phyloP scores from a whole-genome alignment of 1,140 invertebrate species.

The Cyrtorhinus lividipennis region DNA sequence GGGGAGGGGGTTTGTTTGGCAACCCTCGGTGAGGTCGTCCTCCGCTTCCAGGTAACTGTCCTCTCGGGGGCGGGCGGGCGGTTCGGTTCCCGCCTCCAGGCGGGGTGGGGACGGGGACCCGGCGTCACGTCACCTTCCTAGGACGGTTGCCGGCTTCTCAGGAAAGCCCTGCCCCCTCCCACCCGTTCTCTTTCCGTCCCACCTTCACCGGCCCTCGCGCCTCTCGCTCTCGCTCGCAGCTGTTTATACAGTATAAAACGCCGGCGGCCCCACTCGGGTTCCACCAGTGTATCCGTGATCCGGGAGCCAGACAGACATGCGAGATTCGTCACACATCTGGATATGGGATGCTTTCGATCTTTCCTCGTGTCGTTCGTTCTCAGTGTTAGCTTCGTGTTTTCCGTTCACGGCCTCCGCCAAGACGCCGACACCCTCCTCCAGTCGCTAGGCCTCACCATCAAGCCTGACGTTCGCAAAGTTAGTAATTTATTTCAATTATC shows the following conservation, averaged over 20 bases:
- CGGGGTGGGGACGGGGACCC: not conserved
- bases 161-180: not conserved
- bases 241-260: constrained; percentile 2
- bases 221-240: not conserved
- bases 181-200: not conserved
- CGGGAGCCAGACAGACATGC: not conserved
- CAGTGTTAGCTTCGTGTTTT: constrained; percentile 2
- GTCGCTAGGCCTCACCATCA: not conserved
- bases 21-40: not conserved
- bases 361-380: constrained; percentile 1
- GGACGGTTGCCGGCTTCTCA: not conserved
- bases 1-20: not conserved
- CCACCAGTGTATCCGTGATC: not conserved
- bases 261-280: not conserved
- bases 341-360: constrained; percentile 1
- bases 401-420: not conserved
- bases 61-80: too few species aligned
- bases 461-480: constrained; percentile 1
- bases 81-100: not conserved
- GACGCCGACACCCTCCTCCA: not conserved
- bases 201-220: not conserved
- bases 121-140: not conserved
- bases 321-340: not conserved
- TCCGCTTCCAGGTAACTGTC: not conserved
- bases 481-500: not conserved